Evolutionary conservation across 2,888 invertebrate species (phyloP), one percentile per base, ranked within the genome.

Genomic region (Agonopterix alstromeriana): DNA sequence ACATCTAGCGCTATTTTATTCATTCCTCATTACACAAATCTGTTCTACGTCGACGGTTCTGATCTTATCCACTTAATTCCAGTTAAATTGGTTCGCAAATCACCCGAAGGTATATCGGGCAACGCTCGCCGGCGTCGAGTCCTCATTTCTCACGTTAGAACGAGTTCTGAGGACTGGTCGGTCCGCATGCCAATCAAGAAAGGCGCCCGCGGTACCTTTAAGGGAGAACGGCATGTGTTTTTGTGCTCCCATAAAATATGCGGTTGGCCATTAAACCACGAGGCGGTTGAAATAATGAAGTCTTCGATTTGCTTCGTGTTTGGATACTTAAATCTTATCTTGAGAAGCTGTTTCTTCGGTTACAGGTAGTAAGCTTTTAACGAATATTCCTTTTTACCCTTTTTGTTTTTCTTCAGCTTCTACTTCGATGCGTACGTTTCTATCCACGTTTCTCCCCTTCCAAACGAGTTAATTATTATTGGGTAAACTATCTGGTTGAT

Each of bases 101-200:
- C 59, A 64, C 67, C 63, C 62, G 61, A 60, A 55, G 61, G 68
- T 73, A 78, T 76, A 77, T 76, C 76, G 77, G 73, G 71, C 76
- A 73, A 67, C 65, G 71, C 65, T 65, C 72, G 65, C 65, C 57
- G 56, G 52, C 47, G 56, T 55, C 61, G 63, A 73, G 78, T 70
- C 63, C 73, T 69, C 81, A 78, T 82, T 84, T 84, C 84, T 84
- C 86, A 84, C 79, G 77, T 73, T 66, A 64, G 68, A 70, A 81
- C 82, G 77, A 76, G 80, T 80, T 76, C 65, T 59, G 56, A 56
- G 55, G 70, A 84, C 77, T 77, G 74, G 81, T 79, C 65, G 46
- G 70, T 64, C 76, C 65, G 68, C 82, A 84, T 84, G 68, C 85
- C 85, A 70, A 73, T 74, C 79, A 82, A 75, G 80, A 83, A 84